These are phyloP conservation scores for Corydoras maculifer DNA, from an alignment of 2,113 vertebrate genomes.

Conservation along the genomic window DNA sequence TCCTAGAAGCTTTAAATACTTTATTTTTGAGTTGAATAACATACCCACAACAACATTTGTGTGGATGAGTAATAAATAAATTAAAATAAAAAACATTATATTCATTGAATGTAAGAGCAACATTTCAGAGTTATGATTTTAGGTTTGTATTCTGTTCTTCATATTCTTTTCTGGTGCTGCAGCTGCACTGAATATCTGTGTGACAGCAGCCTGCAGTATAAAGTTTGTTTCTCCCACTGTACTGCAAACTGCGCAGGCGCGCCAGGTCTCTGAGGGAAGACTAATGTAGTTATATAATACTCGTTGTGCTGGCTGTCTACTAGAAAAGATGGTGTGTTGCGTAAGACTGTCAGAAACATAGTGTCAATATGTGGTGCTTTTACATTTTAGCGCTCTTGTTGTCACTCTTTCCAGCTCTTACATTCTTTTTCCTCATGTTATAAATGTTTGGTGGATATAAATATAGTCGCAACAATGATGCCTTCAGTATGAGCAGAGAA, in stretches of 20 bases:
- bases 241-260: slow-evolving; percentile 53
- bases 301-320: slow-evolving; percentile 61
- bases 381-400: slow-evolving; percentile 55
- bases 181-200: slow-evolving; percentile 24
- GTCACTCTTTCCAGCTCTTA: slow-evolving; percentile 36
- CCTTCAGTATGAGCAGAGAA: not conserved
- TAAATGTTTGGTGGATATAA: not conserved
- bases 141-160: too few species aligned
- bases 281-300: slow-evolving; percentile 73
- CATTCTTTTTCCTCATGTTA: too few species aligned
- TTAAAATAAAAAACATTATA: too few species aligned
- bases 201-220: slow-evolving; percentile 23
- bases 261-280: slow-evolving; percentile 55
- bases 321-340: slow-evolving; percentile 65
- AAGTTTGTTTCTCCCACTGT: slow-evolving; percentile 20
- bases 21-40: too few species aligned
- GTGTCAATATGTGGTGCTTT: slow-evolving; percentile 58
- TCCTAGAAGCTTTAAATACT: too few species aligned
- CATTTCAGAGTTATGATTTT: too few species aligned
- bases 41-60: too few species aligned
- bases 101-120: too few species aligned
- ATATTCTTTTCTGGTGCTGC: not conserved
- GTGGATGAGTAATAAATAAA: too few species aligned
- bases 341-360: slow-evolving; percentile 67
- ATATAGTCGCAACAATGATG: not conserved